Conservation (phyloP, 2,888 invertebrate genomes). For the Bombylius discolor region DNA sequence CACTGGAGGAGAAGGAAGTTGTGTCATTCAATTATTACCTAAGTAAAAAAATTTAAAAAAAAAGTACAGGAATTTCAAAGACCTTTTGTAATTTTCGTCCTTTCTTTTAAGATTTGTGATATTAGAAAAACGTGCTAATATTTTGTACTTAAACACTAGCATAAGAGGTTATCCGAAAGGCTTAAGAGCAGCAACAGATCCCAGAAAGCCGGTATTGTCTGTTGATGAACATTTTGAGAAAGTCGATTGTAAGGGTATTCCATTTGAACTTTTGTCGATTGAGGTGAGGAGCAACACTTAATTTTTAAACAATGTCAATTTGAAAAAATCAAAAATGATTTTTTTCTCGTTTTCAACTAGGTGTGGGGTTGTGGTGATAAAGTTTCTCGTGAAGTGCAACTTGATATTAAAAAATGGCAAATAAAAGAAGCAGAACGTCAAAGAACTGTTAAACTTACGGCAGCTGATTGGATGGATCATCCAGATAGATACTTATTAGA, state of each 20-base stretch:
- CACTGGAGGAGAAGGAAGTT: slow-evolving; percentile 69
- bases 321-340: not conserved
- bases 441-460: slow-evolving; percentile 69
- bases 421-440: slow-evolving; percentile 77
- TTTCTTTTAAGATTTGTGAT: slow-evolving; percentile 38
- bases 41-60: slow-evolving; percentile 37
- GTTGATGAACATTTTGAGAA: slow-evolving; percentile 64
- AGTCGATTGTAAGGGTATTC: slow-evolving; percentile 52
- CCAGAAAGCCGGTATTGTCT: slow-evolving; percentile 57
- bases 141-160: slow-evolving; percentile 70
- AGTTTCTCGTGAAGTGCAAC: slow-evolving; percentile 64
- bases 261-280: slow-evolving; percentile 47
- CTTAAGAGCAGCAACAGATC: slow-evolving; percentile 67
- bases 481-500: slow-evolving; percentile 86
- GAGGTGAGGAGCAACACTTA: slow-evolving; percentile 38
- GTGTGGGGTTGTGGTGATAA: slow-evolving; percentile 82
- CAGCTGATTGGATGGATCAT: slow-evolving; percentile 90
- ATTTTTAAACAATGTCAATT: not conserved
- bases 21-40: slow-evolving; percentile 62
- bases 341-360: slow-evolving; percentile 27
- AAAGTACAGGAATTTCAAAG: too few relatives aligned
- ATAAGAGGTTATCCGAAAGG: slow-evolving; percentile 79
- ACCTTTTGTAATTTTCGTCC: not conserved
- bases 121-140: slow-evolving; percentile 54
- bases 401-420: slow-evolving; percentile 85